Base-by-base conservation (phyloP, 2,113 vertebrate genomes). In the Oenanthe oenanthe region DNA sequence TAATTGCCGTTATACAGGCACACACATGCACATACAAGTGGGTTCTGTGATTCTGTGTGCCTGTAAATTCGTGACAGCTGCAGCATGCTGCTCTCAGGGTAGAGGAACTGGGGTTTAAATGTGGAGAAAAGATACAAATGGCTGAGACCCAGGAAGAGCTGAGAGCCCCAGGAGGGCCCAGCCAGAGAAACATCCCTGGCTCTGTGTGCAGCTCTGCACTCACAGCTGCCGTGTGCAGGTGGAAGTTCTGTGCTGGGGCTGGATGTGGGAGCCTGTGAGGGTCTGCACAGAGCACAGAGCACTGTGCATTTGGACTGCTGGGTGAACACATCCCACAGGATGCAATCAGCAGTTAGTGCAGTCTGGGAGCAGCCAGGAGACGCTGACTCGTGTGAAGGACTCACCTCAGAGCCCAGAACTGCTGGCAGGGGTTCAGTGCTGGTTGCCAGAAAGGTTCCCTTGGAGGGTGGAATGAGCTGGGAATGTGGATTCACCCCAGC, bases 341-440 rank as follows among this genome's bases (percentile, higher is more conserved):
- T 58, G 80, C 84, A 32, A 67, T 80, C 68, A 38, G 83, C 87
- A 94, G 93, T 97, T 94, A 95, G 89, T 67, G 13, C 95, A 92
- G 56, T 92, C 60, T 85, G 92, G 66, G 34, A 60, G 84, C 70
- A 26, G 28, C 0, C 43, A 38, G 75, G 53, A 87, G 80, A 72
- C 63, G 63, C 68, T 93, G 61, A 95, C 71, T 25, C 9, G 67
- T 89, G 47, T 84, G 92, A 96, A 93, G 85, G 88, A 67, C 40
- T 80, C 91, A 67, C 84, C 84, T 91, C 72, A 47, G 42, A 91
- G 58, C 71, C 34, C 1, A 80, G 58, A 82, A 28, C 43, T 34
- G 2, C 1, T 95, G 94, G 91, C 85, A 87, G 71, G 1, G 3
- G 32, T 61, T 81, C 82, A 54, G 17, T 4, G 0, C 38, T 68